Conservation (phyloP, 2,113 vertebrate species). For the Oncorhynchus tshawytscha region DNA sequence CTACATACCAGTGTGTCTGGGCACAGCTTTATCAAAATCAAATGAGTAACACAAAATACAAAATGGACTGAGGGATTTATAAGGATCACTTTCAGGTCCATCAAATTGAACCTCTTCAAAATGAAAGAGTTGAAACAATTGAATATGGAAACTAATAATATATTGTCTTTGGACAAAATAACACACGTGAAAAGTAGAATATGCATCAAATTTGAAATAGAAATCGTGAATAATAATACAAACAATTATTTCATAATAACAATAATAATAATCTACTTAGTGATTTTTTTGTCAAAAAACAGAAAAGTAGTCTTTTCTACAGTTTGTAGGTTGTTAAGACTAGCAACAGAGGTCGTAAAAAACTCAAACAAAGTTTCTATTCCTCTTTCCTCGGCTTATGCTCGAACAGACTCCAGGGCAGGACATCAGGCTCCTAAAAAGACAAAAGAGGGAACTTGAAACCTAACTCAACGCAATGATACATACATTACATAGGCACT, state of each 20-base stretch:
- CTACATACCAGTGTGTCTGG: constrained; percentile 58
- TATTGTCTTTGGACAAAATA: constrained; percentile 51
- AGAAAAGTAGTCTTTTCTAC: constrained; percentile 10
- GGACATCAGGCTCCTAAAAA: constrained; percentile 39
- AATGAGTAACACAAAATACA: constrained; percentile 46
- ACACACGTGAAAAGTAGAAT: constrained; percentile 18
- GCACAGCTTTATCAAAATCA: constrained; percentile 46
- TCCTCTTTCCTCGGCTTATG: constrained; percentile 17
- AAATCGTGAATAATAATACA: constrained; percentile 29
- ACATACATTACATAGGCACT: constrained; percentile 9
- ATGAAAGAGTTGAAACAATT: constrained; percentile 51
- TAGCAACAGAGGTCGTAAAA: constrained; percentile 28
- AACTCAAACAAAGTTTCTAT: constrained; percentile 9
- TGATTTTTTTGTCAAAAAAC: constrained; percentile 39
- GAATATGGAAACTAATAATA: constrained; percentile 68
- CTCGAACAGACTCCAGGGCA: constrained; percentile 23
- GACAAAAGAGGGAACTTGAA: constrained; percentile 53
- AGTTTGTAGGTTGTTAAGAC: constrained; percentile 33
- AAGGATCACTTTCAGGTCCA: constrained; percentile 43
- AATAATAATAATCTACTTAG: constrained; percentile 22
- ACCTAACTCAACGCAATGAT: constrained; percentile 26
- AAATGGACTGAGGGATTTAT: constrained; percentile 37
- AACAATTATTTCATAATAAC: constrained; percentile 26
- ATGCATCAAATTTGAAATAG: background rate
- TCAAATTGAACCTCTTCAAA: constrained; percentile 26